Evolutionary conservation across 2,797 vertebrate species (phyloP), one percentile per base, ranked within the genome.

Genomic region (Pseudopleuronectes americanus): DNA sequence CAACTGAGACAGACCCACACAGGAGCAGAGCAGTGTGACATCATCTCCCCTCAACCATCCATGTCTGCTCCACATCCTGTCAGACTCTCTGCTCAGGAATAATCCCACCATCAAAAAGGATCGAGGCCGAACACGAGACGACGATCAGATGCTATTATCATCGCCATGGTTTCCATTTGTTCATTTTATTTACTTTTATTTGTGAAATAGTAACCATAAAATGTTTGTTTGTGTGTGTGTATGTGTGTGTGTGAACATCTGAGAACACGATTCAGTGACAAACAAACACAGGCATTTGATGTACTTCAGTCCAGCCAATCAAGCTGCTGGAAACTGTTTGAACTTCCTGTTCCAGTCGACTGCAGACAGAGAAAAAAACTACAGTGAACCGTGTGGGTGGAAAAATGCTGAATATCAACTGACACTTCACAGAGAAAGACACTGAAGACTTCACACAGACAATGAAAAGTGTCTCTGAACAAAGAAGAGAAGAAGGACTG

Each of bases 31-130:
- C 43, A 13, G 12, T 14, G 36, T 14, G 36, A 14, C 36, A 38
- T 38, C 36, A 14, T 13, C 36, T 38, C 12, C 36, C 36, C 36
- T 10, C 14, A 45, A 17, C 17, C 38, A 58, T 58, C n/a, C 68
- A 3, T 33, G 61, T 67, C 71, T 68, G n/a, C 2, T 36, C 49
- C 55, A 53, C 58, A 61, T 77, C 63, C 67, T 74, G 70, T 17
- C 24, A 57, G 65, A 65, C 24, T 10, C 22, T 22, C 62, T 67
- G 47, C 31, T 22, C 23, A 58, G 60, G 64, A 63, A 49, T 71
- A 66, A 52, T 7, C 67, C 4, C 0, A 13, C 1, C 64, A 26
- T 61, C 38, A 41, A 51, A 4, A 52, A 53, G 22, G 17, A 45
- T 6, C 5, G 16, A 6, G 16, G 43, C n/a, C n/a, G 13, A 16